Conservation (phyloP, 2,888 invertebrate genomes). For the Apoderus coryli region DNA sequence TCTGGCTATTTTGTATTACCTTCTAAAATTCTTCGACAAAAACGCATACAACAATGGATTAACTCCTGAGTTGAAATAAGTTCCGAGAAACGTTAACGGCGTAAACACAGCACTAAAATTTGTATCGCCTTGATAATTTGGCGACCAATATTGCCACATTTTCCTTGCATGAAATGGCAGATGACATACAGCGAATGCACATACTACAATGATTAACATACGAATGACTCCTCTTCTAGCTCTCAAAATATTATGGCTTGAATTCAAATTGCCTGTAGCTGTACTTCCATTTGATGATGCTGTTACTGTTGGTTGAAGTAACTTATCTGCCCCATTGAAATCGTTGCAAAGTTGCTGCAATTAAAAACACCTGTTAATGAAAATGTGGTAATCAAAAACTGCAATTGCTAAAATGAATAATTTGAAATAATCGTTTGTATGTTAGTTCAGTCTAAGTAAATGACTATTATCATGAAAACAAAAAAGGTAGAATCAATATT, state of each 20-base stretch:
- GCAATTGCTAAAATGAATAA: no score
- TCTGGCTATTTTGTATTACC: conserved; percentile 24
- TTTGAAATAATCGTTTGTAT: no score
- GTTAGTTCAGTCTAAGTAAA: no score
- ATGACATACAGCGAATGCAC: conserved; percentile 80
- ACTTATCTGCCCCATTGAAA: no score
- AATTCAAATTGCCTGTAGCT: conserved; percentile 52
- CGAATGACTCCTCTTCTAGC: conserved; percentile 76
- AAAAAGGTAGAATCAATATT: no score
- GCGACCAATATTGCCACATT: conserved; percentile 70
- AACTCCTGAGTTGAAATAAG: conserved; percentile 81
- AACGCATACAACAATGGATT: conserved; percentile 87
- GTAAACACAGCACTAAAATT: conserved; percentile 66
- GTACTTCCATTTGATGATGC: no score
- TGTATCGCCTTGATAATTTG: conserved; percentile 43
- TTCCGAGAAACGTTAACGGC: conserved; percentile 72
- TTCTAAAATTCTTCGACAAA: conserved; percentile 48
- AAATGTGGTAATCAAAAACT: no score
- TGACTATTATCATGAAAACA: no score
- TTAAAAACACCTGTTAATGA: no score
- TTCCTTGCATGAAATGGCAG: conserved; percentile 79
- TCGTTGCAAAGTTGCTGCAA: no score
- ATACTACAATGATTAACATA: conserved; percentile 77
- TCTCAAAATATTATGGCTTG: conserved; percentile 60
- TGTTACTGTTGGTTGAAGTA: no score